These are phyloP conservation scores for Anableps anableps DNA, from an alignment of 2,797 vertebrate species.

Conservation along the genomic window DNA sequence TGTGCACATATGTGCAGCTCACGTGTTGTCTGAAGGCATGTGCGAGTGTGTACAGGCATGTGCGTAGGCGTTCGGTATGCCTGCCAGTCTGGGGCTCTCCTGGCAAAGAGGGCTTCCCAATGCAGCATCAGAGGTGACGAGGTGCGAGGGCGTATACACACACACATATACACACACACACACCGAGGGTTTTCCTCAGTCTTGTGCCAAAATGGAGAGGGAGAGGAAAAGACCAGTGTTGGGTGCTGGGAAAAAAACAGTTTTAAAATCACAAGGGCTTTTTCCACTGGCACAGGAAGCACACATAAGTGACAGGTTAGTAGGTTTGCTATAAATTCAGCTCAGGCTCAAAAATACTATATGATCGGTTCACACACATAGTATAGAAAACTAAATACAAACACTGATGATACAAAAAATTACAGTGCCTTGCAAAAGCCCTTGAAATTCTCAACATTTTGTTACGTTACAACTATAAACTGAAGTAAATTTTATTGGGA, in stretches of 20 bases:
- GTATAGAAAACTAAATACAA: not conserved
- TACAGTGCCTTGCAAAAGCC: not conserved
- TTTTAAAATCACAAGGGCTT: conserved; percentile 73
- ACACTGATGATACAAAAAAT: not conserved
- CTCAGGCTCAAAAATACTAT: not conserved
- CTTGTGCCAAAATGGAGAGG: conserved; percentile 62
- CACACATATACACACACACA: conserved; percentile 27
- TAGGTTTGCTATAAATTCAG: conserved; percentile 53
- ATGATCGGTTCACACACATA: not conserved
- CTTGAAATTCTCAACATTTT: not conserved
- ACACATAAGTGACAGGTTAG: conserved; percentile 79
- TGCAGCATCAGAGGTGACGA: conserved; percentile 79
- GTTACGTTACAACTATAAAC: not conserved
- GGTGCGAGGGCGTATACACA: conserved; percentile 72
- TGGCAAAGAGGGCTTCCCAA: conserved; percentile 72
- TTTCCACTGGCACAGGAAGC: conserved; percentile 73
- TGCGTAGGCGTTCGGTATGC: conserved; percentile 71
- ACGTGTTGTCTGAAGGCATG: conserved; percentile 56
- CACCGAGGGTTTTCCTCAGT: conserved; percentile 75
- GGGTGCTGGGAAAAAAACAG: conserved; percentile 78
- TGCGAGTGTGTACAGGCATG: conserved; percentile 31
- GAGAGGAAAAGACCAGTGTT: conserved; percentile 71
- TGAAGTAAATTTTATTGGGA: not conserved
- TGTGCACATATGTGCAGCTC: conserved; percentile 28
- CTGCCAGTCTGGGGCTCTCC: conserved; percentile 82